phyloP scores from a whole-genome alignment of 2,888 invertebrate species.

The Creontiades dilutus region DNA sequence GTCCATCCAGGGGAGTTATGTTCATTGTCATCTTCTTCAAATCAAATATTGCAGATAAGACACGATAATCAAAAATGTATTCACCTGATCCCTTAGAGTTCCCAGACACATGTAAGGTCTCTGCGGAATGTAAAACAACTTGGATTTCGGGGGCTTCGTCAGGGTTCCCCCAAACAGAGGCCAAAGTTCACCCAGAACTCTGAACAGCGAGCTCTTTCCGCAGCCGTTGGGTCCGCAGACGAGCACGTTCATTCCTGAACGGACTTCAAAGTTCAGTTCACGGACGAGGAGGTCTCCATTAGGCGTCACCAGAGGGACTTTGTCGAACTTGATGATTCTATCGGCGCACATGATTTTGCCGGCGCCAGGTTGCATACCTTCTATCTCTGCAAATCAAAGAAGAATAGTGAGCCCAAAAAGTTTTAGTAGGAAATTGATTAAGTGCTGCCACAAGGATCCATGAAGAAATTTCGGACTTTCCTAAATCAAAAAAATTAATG shows the following conservation, averaged over 20 bases:
- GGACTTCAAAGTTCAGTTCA: slow-evolving; percentile 93
- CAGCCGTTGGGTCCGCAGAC: slow-evolving; percentile 99
- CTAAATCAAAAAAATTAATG: too few relatives aligned
- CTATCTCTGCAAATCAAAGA: slow-evolving; percentile 42
- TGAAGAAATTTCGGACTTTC: too few relatives aligned
- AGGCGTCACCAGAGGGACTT: slow-evolving; percentile 97
- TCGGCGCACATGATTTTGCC: slow-evolving; percentile 91
- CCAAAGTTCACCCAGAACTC: slow-evolving; percentile 97
- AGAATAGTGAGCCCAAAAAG: too few relatives aligned
- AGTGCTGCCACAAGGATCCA: too few relatives aligned
- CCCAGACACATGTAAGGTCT: slow-evolving; percentile 99
- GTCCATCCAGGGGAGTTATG: too few relatives aligned
- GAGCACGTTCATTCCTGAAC: slow-evolving; percentile 97
- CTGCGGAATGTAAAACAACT: slow-evolving; percentile 98
- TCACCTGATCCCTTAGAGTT: slow-evolving; percentile 92
- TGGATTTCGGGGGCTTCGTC: slow-evolving; percentile 96
- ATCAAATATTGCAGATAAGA: too few relatives aligned
- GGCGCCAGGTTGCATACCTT: slow-evolving; percentile 84
- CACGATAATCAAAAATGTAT: not conserved
- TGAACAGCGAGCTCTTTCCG: slow-evolving; percentile 97
- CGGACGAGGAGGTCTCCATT: slow-evolving; percentile 96
- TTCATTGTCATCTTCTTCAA: too few relatives aligned
- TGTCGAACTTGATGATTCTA: slow-evolving; percentile 93
- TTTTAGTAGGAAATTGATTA: too few relatives aligned
- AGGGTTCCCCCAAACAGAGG: slow-evolving; percentile 96